Percentiles rank a stretch among this genome's conserved stretches.
Evolutionary conservation across 2,113 vertebrate genomes (phyloP).

Genomic region (Callaeas wilsoni): DNA sequence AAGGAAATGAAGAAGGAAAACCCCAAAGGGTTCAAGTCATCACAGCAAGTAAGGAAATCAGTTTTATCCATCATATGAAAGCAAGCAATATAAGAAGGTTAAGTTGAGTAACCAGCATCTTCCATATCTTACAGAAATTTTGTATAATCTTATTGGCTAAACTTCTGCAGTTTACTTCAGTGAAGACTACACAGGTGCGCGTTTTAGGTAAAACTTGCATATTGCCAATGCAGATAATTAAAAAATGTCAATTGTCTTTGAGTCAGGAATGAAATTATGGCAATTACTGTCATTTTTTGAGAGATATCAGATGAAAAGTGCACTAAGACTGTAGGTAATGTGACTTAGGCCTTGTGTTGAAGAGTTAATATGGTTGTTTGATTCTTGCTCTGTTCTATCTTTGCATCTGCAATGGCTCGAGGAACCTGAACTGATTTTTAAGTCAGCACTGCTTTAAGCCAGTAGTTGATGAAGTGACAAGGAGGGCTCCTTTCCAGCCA

Average conservation of each 20-base stretch:
- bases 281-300: not conserved
- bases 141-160: not conserved
- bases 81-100: not conserved
- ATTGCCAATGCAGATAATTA: not conserved
- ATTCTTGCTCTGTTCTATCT: not conserved
- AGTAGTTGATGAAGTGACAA: not conserved
- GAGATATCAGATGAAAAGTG: not conserved
- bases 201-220: not conserved
- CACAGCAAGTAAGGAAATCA: not conserved
- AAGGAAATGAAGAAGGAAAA: not conserved
- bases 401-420: not conserved
- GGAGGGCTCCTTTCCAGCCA: not conserved
- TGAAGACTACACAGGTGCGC: not conserved
- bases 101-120: not conserved
- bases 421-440: not conserved
- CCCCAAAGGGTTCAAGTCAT: not conserved
- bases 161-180: not conserved
- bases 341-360: not conserved
- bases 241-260: not conserved
- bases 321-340: not conserved
- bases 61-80: not conserved
- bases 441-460: not conserved
- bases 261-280: not conserved
- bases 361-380: not conserved
- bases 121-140: not conserved